phyloP scores from a whole-genome alignment of 92 coral and sea anemone species.

The Desmophyllum pertusum region DNA sequence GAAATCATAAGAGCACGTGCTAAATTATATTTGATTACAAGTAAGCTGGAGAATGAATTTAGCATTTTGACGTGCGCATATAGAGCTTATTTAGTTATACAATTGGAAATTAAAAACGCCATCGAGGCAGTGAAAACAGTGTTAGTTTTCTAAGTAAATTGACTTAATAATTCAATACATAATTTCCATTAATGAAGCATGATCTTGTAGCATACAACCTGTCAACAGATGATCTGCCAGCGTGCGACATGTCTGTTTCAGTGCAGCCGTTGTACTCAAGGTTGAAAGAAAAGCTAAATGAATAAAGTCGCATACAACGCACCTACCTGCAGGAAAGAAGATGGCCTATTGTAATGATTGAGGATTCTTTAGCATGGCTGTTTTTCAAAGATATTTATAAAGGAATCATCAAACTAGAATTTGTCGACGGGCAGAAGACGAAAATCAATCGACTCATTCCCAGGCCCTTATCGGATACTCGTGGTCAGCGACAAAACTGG shows the following conservation, averaged over 20 bases:
- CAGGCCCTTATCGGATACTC: background rate
- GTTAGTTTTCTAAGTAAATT: background rate
- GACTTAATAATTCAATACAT: background rate
- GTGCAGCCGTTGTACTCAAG: background rate
- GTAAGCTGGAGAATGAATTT: background rate
- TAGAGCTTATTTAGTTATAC: background rate
- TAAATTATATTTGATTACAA: background rate
- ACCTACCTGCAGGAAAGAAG: background rate
- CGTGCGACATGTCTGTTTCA: background rate
- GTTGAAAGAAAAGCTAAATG: background rate
- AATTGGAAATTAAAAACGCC: background rate
- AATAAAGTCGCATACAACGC: background rate
- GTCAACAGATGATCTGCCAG: too few species aligned
- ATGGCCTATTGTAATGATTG: background rate
- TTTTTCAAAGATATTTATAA: slow-evolving; percentile 10
- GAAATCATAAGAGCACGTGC: background rate
- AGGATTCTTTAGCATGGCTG: background rate
- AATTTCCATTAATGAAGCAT: background rate
- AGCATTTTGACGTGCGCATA: too few species aligned
- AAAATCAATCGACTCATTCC: background rate
- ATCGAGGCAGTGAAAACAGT: background rate
- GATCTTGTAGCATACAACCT: too few species aligned
- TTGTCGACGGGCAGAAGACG: background rate
- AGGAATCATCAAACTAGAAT: background rate
- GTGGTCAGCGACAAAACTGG: slow-evolving; percentile 3